Evolutionary conservation across 1,140 invertebrate species (phyloP), one percentile per base, ranked within the genome.

Genomic region (Eupeodes corollae): DNA sequence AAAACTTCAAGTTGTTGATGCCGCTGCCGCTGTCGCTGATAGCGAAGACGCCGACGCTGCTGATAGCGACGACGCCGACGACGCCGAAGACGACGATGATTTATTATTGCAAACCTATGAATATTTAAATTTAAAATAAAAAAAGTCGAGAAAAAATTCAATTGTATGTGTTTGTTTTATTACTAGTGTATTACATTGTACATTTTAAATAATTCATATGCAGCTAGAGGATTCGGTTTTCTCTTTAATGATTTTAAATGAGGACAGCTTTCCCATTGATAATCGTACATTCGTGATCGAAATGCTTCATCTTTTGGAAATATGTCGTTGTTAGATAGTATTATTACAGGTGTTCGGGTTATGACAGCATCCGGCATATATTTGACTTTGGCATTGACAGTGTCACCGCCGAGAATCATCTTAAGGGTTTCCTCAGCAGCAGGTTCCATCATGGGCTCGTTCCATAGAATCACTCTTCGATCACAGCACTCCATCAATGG

Each of bases 401-500:
- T 43, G 31, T 43, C 42, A 31, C 14, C 52, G 45, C 52, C 46
- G 33, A 56, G 52, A 46, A 55, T 44, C 32, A 32, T 37, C 31
- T 62, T 64, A 32, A 63, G 18, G 9, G 54, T 59, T 56, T 58
- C 57, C 19, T 45, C 44, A 16, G 42, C 49, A 11, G 52, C 5
- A 10, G 42, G 11, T 47, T 61, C 58, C 15, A 46, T 52, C 21
- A 52, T 37, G 11, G 56, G 58, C 48, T 63, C 60, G 38, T 63
- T 65, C 59, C 62, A 66, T 42, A 58, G 47, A 26, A 66, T 44
- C 30, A 66, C 48, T 37, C 57, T 42, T 31, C 52, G 51, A 34
- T 63, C 47, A 0, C 63, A 54, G 47, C 48, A 52, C 33, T 67
- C 59, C 52, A 54, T 51, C 42, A 67, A 43, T 15, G 61, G 63